Base-by-base conservation (phyloP, 2,888 invertebrate genomes). In the Caenorhabditis parvicauda region DNA sequence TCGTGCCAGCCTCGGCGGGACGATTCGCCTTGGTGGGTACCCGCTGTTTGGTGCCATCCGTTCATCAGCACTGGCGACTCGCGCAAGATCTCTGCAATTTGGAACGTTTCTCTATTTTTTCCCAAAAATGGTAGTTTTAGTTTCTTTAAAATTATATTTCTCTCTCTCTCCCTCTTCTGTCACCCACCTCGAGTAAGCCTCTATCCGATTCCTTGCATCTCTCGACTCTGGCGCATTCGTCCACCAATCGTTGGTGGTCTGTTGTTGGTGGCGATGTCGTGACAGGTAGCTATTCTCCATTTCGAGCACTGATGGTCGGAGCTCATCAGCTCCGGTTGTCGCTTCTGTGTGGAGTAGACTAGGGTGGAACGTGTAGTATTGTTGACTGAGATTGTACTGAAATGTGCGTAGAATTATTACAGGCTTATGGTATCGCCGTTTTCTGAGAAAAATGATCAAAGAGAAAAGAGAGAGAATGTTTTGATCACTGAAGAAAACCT, bases 331-430 rank as follows among this genome's bases (percentile, higher is more conserved):
- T 12, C 55, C 62, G 19, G 64, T 42, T n/a, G n/a, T n/a, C 19
- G 67, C 57, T 42, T 74, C 75, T 19, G 69, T 72, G 50, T 73
- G 64, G 41, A 75, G 39, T 27, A 77, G 59, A 28, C 70, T 67
- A 27, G 81, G 81, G 54, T 81, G 81, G 52, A 81, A 81, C 28
- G 81, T 79, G 65, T 81, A 81, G 59, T 81, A 81, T 59, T 75
- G 76, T 24, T n/a, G 6, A 14, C 35, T 9, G 24, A 19, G 24
- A 22, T 21, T n/a, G 32, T 48, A 14, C 7, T 9, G 35, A 32
- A 32, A 32, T 12, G 35, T 12, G n/a, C n/a, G 35, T 9, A n/a
- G n/a, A 32, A 32, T 12, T 32, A 32, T 32, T 32, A 32, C 35
- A 9, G 35, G 35, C 35, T n/a, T n/a, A n/a, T n/a, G n/a, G n/a